Base-by-base conservation (phyloP, 1,140 invertebrate genomes). In the Drosophila paulistorum region DNA sequence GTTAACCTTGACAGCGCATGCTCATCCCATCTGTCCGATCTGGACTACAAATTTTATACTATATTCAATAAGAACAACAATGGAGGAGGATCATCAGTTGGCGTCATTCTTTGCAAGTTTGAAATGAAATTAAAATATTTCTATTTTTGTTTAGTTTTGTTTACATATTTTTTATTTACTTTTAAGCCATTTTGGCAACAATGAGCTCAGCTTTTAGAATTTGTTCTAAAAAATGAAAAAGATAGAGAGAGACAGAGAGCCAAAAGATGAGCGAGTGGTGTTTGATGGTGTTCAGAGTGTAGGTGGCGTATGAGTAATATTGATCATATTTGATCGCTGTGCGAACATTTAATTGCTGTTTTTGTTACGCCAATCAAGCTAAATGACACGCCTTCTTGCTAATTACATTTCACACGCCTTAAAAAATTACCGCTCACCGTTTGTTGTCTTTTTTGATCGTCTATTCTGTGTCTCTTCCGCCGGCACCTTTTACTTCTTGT, bases 281-380 rank as follows among this genome's bases (percentile, higher is more conserved):
- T 23, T 6, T 37, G 4, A 14, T 48, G 17, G 60, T 10, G 17
- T 6, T 14, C 17, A n/a, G n/a, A 10, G 57, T 51, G 82, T 86
- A 60, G 82, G 79, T 62, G 83, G 64, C 79, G 82, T 74, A 82
- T 86, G 82, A 79, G 79, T 70, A 86, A 86, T 85, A 30, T 61
- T 37, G 33, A 57, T 42, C 48, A 37, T 20, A 37, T 20, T 17
- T 68, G 23, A 57, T 67, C 11, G 42, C 26, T 80, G n/a, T 80
- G 62, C 64, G 39, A 68, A 45, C 41, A 45, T 71, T 82, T 86
- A 86, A 81, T 85, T 82, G 71, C 66, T 30, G 71, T 57, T 35
- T 77, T 11, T 74, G 37, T 74, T 71, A 63, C 51, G 65, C 37
- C 54, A 57, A 75, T 71, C 68, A 64, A 64, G 37, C 39, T 42